Percentiles rank a stretch among this genome's conserved stretches.
Conservation (phyloP, 2,888 invertebrate genomes). For the Drosophila maculinotata region DNA sequence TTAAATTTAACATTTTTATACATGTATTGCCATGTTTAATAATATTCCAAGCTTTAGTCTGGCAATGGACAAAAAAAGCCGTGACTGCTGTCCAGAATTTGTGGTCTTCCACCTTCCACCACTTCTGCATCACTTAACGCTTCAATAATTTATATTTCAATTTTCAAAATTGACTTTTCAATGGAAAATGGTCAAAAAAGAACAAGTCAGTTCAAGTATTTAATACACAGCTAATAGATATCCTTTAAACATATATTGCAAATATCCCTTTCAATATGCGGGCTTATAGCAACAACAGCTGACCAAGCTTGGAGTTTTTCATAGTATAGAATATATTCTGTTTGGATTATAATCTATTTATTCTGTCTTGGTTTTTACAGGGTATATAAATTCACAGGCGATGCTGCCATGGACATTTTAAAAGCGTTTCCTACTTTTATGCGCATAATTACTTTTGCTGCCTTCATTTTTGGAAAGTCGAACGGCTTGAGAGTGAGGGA, state of each 20-base stretch:
- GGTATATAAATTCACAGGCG: neutral
- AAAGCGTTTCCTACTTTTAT: slow-evolving; percentile 53
- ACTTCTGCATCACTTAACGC: slow-evolving; percentile 38
- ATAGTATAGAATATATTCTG: too few species aligned
- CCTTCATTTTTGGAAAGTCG: slow-evolving; percentile 16
- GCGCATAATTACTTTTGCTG: slow-evolving; percentile 58
- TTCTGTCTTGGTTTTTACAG: too few species aligned
- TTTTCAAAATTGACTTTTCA: slow-evolving; percentile 62
- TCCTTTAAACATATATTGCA: neutral
- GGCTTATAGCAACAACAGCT: too few species aligned
- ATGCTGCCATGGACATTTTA: neutral
- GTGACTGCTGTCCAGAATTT: too few species aligned
- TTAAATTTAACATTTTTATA: slow-evolving; percentile 1
- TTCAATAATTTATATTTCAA: slow-evolving; percentile 70
- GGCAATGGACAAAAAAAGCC: too few species aligned
- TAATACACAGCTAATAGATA: neutral
- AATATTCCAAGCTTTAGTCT: slow-evolving; percentile 4
- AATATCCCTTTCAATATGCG: too few species aligned
- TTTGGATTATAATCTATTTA: too few species aligned
- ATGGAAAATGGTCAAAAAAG: slow-evolving; percentile 27
- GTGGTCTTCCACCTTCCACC: neutral
- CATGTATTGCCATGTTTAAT: slow-evolving; percentile 25
- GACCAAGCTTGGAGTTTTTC: too few species aligned
- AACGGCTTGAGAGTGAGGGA: slow-evolving; percentile 7
- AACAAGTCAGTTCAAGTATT: neutral